Percentiles rank a stretch among this genome's conserved stretches.
phyloP scores from a whole-genome alignment of 2,888 invertebrate species.

The Atethmia centrago region DNA sequence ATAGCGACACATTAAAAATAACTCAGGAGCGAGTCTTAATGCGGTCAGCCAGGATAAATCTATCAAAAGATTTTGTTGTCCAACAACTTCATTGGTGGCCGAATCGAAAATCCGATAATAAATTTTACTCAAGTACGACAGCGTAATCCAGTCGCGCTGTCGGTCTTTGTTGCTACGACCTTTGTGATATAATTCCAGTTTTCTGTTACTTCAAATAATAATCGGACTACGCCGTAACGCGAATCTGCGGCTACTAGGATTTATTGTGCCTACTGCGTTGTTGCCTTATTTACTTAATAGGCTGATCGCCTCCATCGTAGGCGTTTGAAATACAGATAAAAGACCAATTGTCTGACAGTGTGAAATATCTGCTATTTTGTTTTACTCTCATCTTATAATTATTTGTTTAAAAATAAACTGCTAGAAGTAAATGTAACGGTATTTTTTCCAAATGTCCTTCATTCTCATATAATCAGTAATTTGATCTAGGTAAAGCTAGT shows the following conservation, averaged over 20 bases:
- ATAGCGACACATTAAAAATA: conserved; percentile 88
- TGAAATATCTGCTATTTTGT: conserved; percentile 7
- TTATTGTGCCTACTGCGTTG: conserved; percentile 70
- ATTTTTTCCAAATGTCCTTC: not conserved
- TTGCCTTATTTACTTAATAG: conserved; percentile 53
- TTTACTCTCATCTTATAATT: conserved; percentile 4
- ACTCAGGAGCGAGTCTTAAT: conserved; percentile 87
- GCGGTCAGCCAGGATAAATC: conserved; percentile 90
- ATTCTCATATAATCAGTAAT: conserved; percentile 7
- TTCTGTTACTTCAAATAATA: conserved; percentile 88
- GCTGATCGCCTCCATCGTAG: conserved; percentile 46
- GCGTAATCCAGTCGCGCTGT: conserved; percentile 89
- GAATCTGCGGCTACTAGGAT: conserved; percentile 77
- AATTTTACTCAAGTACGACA: conserved; percentile 90
- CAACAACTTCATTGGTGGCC: conserved; percentile 91
- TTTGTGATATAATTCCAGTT: conserved; percentile 88
- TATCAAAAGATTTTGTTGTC: conserved; percentile 91
- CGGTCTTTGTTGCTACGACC: conserved; percentile 88
- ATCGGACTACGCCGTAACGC: conserved; percentile 82
- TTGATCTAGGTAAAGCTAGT: not conserved
- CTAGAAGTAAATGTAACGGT: not conserved
- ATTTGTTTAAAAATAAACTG: not conserved
- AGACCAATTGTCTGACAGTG: conserved; percentile 11
- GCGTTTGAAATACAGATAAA: conserved; percentile 29
- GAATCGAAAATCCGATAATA: conserved; percentile 91